Base-by-base conservation (phyloP, 2,797 vertebrate genomes). In the Echeneis naucrates region DNA sequence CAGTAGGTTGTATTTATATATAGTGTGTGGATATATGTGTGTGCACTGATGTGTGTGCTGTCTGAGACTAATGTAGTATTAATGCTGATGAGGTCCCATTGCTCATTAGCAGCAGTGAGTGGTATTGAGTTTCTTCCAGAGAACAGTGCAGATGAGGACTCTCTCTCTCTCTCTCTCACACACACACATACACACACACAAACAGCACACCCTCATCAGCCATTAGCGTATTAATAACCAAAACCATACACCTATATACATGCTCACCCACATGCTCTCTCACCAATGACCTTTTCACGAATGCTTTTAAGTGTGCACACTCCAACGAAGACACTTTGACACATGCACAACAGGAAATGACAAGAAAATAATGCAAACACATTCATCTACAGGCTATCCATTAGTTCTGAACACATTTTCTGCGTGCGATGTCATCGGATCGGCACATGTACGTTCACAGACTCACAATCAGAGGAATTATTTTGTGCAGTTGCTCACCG, bases 101-200 rank as follows among this genome's bases (percentile, higher is more conserved):
- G 89, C 89, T 93, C 92, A 92, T 94, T 93, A 93, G 90, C 82
- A 87, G 86, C 80, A 78, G 77, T 84, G 83, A 92, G 84, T 87
- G 88, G 88, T 91, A 90, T 90, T 92, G 88, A 89, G 86, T 93
- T 90, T 91, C 88, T 87, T 84, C 85, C 53, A 23, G 86, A 84
- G 86, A 92, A 85, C 73, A 53, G 63, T 67, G 75, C 72, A 61
- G 50, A 71, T 26, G 40, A 33, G 66, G 27, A 76, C 76, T 63
- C 67, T 64, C 74, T 47, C 72, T 72, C 60, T 56, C 53, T 76
- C 76, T 63, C 67, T 64, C 74, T 47, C 72, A 72, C 60, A 56
- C 53, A 53, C 67, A 77, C 45, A 58, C 47, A 57, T 56, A 70
- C 38, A 68, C 55, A 76, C 64, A 68, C 73, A 77, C 64, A 67